Conservation (phyloP, 2,113 vertebrate species). For the Nymphicus hollandicus region DNA sequence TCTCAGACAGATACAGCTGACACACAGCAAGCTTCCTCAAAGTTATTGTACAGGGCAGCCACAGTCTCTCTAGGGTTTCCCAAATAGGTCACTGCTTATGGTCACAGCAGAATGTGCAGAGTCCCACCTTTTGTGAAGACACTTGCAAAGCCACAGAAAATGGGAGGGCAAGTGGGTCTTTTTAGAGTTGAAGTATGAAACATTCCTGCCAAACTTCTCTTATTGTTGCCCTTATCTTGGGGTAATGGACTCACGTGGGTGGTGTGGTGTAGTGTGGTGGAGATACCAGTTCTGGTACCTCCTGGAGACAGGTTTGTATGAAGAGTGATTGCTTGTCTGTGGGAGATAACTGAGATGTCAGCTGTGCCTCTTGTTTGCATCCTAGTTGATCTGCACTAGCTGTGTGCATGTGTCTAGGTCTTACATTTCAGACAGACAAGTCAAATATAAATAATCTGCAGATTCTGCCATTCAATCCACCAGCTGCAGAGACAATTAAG, state of each 20-base stretch:
- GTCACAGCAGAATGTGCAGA: not conserved
- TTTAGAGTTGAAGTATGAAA: not conserved
- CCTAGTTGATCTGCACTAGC: not conserved
- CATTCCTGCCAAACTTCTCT: not conserved
- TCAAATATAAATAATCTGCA: not conserved
- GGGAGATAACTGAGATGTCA: not conserved
- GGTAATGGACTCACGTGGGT: not conserved
- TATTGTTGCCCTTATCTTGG: not conserved
- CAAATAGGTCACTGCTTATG: not conserved
- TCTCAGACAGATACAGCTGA: not conserved
- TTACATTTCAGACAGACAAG: accelerated
- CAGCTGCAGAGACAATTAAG: not conserved
- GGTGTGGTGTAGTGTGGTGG: not conserved
- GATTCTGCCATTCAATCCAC: not conserved
- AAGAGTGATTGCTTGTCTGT: accelerated
- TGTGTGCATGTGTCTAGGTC: not conserved
- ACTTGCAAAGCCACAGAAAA: not conserved
- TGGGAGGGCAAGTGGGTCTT: not conserved
- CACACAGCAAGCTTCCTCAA: not conserved
- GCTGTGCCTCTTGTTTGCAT: not conserved
- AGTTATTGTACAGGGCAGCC: not conserved
- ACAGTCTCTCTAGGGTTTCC: not conserved
- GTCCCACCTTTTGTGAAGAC: not conserved
- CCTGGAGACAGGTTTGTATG: not conserved
- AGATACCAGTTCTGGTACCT: not conserved